A percentile compares a stretch with the other conserved stretches of the same genome.
Evolutionary conservation across 2,113 vertebrate species (phyloP).

Genomic region (Zootoca vivipara): DNA sequence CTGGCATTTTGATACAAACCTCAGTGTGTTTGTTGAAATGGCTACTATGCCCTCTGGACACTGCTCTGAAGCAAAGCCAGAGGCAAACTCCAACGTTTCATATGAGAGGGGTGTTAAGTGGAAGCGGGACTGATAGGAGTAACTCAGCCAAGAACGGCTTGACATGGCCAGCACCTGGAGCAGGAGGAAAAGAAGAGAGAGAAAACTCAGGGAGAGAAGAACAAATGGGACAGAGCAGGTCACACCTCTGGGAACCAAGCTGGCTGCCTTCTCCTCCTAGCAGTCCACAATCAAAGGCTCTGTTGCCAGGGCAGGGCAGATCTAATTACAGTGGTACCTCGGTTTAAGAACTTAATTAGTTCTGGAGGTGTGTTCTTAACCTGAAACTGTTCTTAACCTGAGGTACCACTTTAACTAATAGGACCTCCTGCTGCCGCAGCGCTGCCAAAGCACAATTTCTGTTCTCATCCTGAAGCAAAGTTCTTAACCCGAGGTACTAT

Average conservation of each 20-base stretch:
- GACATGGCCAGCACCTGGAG: slow-evolving; percentile 96
- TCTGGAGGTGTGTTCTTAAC: no score
- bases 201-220: neutral
- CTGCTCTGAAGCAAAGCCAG: slow-evolving; percentile 97
- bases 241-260: neutral
- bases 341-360: no score
- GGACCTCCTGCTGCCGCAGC: no score
- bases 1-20: slow-evolving; percentile 71
- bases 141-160: slow-evolving; percentile 97
- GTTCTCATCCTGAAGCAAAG: no score
- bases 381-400: no score
- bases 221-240: neutral
- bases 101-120: slow-evolving; percentile 96
- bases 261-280: no score
- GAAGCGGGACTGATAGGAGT: slow-evolving; percentile 97
- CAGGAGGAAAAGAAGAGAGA: slow-evolving; percentile 2
- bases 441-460: no score
- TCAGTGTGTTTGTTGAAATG: slow-evolving; percentile 97
- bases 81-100: slow-evolving; percentile 95
- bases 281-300: neutral
- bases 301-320: neutral
- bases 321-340: no score
- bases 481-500: no score
- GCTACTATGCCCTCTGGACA: slow-evolving; percentile 98
- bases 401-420: no score